Base-by-base conservation (phyloP, 2,113 vertebrate species). In the Brienomyrus longianalis region DNA sequence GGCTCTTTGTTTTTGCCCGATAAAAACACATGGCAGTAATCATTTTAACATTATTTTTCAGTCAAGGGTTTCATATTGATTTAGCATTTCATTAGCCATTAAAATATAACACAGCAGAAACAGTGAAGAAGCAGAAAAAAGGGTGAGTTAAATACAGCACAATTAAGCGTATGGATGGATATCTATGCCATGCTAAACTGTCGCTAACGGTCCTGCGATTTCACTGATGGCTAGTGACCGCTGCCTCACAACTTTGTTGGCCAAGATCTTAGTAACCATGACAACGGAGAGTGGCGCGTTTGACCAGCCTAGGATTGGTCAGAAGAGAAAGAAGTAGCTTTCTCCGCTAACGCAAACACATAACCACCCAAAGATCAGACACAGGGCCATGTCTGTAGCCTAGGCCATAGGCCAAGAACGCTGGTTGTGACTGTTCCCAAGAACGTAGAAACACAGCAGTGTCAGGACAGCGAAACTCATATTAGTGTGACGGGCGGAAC, bases 221-320 rank as follows among this genome's bases (percentile, higher is more conserved):
- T 93, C 94, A 95, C 95, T 96, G 94, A 54, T 95, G 95, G 95
- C 95, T 93, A 94, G 95, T 93, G 95, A 95, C 95, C 94, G 95
- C 93, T 94, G 94, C 95, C 95, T 93, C 93, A 93, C 95, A 95
- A 95, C 95, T 95, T 92, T 95, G 95, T 95, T 94, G 95, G 94
- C 94, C 94, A 91, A 94, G 95, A 96, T 94, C 94, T 93, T 89
- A 31, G 95, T 96, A 96, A 93, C 95, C 93, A 95, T 95, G 90
- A 95, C 89, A 95, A 96, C 94, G 90, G 90, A 92, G 91, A 93
- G 93, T 94, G 94, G 92, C 47, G 95, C 91, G 56, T 89, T 92
- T n/a, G 51, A 56, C 50, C 50, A 8, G 15, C 88, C 1, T 27
- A 35, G 15, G 66, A 10, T 52, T 51, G 66, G 31, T 50, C 17